These are phyloP conservation scores for Drosophila leonis DNA, from an alignment of 2,888 invertebrate species.

Conservation along the genomic window DNA sequence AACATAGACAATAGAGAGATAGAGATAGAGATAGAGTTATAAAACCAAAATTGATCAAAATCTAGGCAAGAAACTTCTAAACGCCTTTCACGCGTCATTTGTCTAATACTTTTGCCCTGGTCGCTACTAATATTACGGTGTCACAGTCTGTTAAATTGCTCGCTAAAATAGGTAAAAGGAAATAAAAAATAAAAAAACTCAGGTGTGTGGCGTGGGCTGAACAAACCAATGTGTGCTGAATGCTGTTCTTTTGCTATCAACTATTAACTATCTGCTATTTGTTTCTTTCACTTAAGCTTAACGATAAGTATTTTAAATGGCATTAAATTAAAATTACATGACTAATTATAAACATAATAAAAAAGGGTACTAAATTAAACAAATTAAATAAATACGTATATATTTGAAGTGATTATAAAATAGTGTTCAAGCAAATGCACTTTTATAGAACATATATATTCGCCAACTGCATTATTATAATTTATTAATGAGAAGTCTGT, in stretches of 20 bases:
- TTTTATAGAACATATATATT: slow-evolving; percentile 37
- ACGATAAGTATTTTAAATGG: slow-evolving; percentile 29
- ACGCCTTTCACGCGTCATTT: slow-evolving; percentile 40
- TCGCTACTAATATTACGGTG: slow-evolving; percentile 57
- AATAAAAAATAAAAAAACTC: slow-evolving; percentile 29
- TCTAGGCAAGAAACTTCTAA: slow-evolving; percentile 64
- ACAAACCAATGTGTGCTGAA: slow-evolving; percentile 10
- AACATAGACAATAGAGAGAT: slow-evolving; percentile 59
- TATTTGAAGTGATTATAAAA: slow-evolving; percentile 14
- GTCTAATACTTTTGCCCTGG: slow-evolving; percentile 71
- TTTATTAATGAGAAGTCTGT: slow-evolving; percentile 30
- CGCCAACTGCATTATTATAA: slow-evolving; percentile 27
- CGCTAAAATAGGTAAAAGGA: slow-evolving; percentile 31
- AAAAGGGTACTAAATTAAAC: slow-evolving; percentile 27
- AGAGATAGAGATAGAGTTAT: slow-evolving; percentile 22
- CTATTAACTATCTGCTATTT: slow-evolving; percentile 9
- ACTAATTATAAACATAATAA: slow-evolving; percentile 43
- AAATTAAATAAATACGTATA: slow-evolving; percentile 51
- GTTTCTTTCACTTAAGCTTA: slow-evolving; percentile 31
- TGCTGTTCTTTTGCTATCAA: slow-evolving; percentile 1
- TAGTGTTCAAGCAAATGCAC: slow-evolving; percentile 11
- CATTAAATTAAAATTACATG: slow-evolving; percentile 42
- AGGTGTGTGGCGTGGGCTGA: background rate
- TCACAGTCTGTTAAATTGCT: slow-evolving; percentile 64
- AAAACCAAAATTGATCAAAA: slow-evolving; percentile 47